Percentiles rank a stretch among this genome's conserved stretches.
Evolutionary conservation across 2,888 invertebrate genomes (phyloP).

Genomic region (Nezara viridula): DNA sequence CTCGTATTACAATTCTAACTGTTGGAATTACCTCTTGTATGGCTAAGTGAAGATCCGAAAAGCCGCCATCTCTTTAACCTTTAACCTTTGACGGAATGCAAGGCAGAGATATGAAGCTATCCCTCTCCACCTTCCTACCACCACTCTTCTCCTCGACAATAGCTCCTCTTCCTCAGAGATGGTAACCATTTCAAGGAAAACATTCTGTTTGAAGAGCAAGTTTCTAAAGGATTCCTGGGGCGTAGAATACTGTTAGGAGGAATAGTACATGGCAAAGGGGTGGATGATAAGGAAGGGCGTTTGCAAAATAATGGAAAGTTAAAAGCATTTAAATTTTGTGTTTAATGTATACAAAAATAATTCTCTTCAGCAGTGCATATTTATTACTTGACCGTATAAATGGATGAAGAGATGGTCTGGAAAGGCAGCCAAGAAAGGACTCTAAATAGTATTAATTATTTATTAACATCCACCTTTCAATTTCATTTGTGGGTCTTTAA

Average conservation of each 20-base stretch:
- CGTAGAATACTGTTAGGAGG: not conserved
- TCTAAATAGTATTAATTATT: too few species aligned
- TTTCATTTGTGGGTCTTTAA: too few species aligned
- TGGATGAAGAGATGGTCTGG: too few species aligned
- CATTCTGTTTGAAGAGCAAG: not conserved
- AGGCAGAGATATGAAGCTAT: not conserved
- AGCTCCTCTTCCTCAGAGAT: not conserved
- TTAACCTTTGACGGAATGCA: conserved; percentile 39
- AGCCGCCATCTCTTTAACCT: conserved; percentile 5
- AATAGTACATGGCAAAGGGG: not conserved
- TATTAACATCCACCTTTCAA: too few species aligned
- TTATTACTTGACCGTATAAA: too few species aligned
- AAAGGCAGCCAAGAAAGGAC: too few species aligned
- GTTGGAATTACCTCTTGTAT: not conserved
- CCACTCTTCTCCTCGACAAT: not conserved
- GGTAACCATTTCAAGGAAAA: conserved; percentile 26
- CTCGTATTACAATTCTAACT: not conserved
- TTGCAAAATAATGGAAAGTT: not conserved
- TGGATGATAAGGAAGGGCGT: not conserved
- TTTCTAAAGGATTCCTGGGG: not conserved
- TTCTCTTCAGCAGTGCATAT: too few species aligned
- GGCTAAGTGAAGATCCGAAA: conserved; percentile 10
- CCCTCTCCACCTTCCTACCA: not conserved
- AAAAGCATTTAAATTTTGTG: not conserved
- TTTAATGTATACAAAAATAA: not conserved